These are phyloP conservation scores for Ctena decussata DNA, from an alignment of 2,888 invertebrate genomes.

Conservation along the genomic window DNA sequence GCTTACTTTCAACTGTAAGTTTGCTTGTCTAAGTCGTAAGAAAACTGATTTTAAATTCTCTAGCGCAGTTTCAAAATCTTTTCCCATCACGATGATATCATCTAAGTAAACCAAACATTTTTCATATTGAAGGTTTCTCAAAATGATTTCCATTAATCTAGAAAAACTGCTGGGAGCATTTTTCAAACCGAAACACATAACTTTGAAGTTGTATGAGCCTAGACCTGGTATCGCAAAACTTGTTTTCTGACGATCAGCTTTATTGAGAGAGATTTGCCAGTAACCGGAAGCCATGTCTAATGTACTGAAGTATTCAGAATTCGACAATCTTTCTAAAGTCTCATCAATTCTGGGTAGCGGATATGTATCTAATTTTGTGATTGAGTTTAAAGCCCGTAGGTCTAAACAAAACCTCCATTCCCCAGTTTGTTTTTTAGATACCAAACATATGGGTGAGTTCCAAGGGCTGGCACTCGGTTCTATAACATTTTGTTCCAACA, in stretches of 20 bases:
- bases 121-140: background rate
- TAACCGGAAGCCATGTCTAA: background rate
- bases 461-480: background rate
- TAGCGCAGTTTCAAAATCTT: background rate
- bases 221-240: background rate
- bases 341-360: background rate
- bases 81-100: constrained; percentile 19
- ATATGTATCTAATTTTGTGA: background rate
- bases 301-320: background rate
- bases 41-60: background rate
- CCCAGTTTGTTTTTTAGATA: background rate
- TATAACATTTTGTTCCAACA: background rate
- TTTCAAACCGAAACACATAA: constrained; percentile 19
- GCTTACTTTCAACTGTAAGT: background rate
- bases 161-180: constrained; percentile 19
- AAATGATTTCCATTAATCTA: constrained; percentile 8
- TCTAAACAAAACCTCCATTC: background rate
- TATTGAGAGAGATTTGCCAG: background rate
- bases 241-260: background rate
- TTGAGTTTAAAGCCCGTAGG: background rate
- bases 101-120: constrained; percentile 28
- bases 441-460: background rate
- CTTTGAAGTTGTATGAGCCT: background rate
- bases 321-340: background rate
- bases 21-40: background rate